Base-by-base conservation (phyloP, 2,113 vertebrate species). In the Sclerurus mexicanus region DNA sequence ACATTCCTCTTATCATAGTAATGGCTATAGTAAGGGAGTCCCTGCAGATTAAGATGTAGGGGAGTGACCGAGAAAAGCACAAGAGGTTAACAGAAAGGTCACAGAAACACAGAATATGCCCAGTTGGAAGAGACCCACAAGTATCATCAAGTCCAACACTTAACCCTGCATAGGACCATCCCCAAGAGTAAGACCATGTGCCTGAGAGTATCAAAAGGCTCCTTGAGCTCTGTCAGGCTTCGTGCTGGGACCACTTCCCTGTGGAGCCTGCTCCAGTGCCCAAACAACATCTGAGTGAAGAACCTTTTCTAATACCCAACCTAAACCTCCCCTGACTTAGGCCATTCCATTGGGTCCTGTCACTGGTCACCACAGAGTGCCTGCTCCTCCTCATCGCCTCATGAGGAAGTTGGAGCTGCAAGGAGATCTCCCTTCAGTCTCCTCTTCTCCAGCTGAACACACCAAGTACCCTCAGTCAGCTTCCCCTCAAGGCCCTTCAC, bases 11-110 rank as follows among this genome's bases (percentile, higher is more conserved):
- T 6, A 23, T 0, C 66, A 46, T 24, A 69, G n/a, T 3, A 30
- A 22, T 20, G 27, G 10, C 53, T 17, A 6, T 0, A 28, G n/a
- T 12, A 11, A 21, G 25, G 76, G 71, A 91, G 74, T 12, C 13
- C 42, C 17, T 0, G 0, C 30, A 24, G 40, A 28, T 4, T 0
- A 3, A 60, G 47, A 23, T 50, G 55, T 23, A 42, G 28, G 6
- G 7, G 14, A 23, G 9, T 30, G 33, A 7, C 35, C 50, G 35
- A 28, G 18, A 55, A 44, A 18, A 20, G 33, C 5, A 15, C 0
- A 0, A 50, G 30, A 1, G 2, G 7, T 8, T 9, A 83, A 42
- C 3, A 9, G 58, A 77, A 58, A 52, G 6, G 59, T 20, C 10
- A 4, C 18, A 39, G 30, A 23, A 19, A 12, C 19, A 13, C 47